These are phyloP conservation scores for Scaptomyza tumidula DNA, from an alignment of 2,888 invertebrate genomes.

Conservation along the genomic window DNA sequence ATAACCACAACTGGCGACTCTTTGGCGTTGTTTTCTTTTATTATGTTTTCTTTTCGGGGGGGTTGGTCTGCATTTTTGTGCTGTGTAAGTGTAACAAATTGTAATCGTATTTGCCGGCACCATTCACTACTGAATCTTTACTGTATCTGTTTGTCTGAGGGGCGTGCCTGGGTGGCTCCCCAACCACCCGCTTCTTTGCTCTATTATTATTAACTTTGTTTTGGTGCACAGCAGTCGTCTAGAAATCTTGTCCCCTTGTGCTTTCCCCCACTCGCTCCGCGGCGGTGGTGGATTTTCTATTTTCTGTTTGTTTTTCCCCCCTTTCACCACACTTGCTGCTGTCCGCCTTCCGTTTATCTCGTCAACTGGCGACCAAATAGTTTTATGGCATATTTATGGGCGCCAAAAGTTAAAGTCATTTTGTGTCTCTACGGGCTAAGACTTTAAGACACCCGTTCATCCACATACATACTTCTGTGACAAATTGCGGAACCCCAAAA, in stretches of 20 bases:
- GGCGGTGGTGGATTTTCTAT: not conserved
- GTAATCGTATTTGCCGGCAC: constrained; percentile 73
- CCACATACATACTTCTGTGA: constrained; percentile 52
- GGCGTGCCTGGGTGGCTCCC: constrained; percentile 51
- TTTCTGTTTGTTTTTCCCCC: constrained; percentile 2
- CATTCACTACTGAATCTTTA: constrained; percentile 42
- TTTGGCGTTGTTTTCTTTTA: constrained; percentile 54
- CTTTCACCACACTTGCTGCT: not conserved
- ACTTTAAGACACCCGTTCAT: constrained; percentile 67
- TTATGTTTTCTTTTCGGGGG: constrained; percentile 7
- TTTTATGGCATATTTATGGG: constrained; percentile 78
- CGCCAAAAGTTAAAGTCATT: constrained; percentile 70
- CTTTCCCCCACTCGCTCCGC: not conserved
- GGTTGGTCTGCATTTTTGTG: constrained; percentile 63
- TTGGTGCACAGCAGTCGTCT: constrained; percentile 63
- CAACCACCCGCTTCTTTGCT: constrained; percentile 35
- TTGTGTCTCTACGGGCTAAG: constrained; percentile 50
- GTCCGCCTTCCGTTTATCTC: constrained; percentile 70
- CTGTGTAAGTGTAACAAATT: constrained; percentile 78
- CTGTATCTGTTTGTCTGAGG: constrained; percentile 33
- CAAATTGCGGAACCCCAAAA: constrained; percentile 67
- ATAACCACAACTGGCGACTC: constrained; percentile 72
- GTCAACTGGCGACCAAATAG: constrained; percentile 66
- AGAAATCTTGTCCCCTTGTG: constrained; percentile 42
- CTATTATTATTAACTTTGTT: constrained; percentile 78